A percentile compares a stretch with the other conserved stretches of the same genome.
Evolutionary conservation across 2,888 invertebrate genomes (phyloP).

Genomic region (Adela reaumurella): DNA sequence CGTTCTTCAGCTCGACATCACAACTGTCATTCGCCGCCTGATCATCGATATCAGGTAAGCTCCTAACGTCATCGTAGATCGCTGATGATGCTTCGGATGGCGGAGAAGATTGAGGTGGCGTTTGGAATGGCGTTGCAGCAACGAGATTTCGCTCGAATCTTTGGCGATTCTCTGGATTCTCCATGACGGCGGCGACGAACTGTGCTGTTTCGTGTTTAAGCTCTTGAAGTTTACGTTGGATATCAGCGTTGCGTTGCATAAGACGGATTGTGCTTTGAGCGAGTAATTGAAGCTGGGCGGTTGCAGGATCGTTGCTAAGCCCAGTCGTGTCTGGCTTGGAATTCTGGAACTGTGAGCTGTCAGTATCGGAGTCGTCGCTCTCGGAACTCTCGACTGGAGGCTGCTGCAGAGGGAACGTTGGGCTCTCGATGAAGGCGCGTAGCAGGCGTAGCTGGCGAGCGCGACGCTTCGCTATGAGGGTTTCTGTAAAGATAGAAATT

Average conservation of each 20-base stretch:
- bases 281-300: conserved; percentile 45
- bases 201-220: conserved; percentile 61
- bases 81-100: neutral
- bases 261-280: conserved; percentile 62
- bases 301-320: neutral
- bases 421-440: neutral
- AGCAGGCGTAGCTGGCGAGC: neutral
- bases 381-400: neutral
- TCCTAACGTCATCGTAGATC: neutral
- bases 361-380: neutral
- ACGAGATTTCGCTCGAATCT: neutral
- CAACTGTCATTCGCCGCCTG: neutral
- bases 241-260: conserved; percentile 58
- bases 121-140: neutral
- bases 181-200: conserved; percentile 58
- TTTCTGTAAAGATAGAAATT: neutral
- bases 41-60: neutral
- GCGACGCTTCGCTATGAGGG: neutral
- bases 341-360: neutral
- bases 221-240: conserved; percentile 58
- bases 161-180: conserved; percentile 31
- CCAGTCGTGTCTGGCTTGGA: neutral
- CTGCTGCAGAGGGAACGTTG: neutral
- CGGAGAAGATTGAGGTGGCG: neutral
- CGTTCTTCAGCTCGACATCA: neutral